These are phyloP conservation scores for Meloidogyne chitwoodi DNA, from an alignment of 1,140 invertebrate species.

Conservation along the genomic window DNA sequence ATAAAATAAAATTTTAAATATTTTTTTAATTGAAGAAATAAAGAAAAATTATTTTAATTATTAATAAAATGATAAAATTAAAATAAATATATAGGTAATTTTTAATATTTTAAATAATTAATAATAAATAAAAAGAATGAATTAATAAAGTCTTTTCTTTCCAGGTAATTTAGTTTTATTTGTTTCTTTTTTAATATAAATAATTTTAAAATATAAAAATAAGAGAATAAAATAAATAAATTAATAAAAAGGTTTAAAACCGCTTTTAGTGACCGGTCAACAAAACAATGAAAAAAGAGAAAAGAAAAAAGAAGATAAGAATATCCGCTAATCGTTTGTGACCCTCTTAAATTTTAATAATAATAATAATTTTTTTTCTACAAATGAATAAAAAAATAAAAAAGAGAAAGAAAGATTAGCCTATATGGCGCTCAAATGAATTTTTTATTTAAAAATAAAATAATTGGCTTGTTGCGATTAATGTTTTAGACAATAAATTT, in stretches of 20 bases:
- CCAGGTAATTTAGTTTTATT: neutral
- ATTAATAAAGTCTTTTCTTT: neutral
- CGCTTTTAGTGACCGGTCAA: neutral
- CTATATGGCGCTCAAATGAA: neutral
- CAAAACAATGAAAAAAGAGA: neutral
- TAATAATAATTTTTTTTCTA: neutral
- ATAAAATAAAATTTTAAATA: too few species aligned
- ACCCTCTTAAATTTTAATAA: neutral
- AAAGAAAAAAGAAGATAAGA: neutral
- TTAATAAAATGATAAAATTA: too few species aligned
- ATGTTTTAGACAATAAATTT: neutral
- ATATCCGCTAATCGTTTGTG: neutral
- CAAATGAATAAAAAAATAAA: neutral
- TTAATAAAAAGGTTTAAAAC: too few species aligned
- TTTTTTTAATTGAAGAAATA: too few species aligned
- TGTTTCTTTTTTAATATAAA: neutral
- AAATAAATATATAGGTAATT: too few species aligned
- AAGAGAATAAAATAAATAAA: neutral
- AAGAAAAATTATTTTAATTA: too few species aligned
- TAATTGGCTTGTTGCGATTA: neutral
- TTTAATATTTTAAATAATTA: too few species aligned
- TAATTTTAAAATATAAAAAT: too few species aligned
- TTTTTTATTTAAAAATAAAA: neutral
- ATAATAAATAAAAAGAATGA: too few species aligned
- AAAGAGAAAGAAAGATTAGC: neutral